Evolutionary conservation across 2,888 invertebrate species (phyloP), one percentile per base, ranked within the genome.

Genomic region (Thera obeliscata): DNA sequence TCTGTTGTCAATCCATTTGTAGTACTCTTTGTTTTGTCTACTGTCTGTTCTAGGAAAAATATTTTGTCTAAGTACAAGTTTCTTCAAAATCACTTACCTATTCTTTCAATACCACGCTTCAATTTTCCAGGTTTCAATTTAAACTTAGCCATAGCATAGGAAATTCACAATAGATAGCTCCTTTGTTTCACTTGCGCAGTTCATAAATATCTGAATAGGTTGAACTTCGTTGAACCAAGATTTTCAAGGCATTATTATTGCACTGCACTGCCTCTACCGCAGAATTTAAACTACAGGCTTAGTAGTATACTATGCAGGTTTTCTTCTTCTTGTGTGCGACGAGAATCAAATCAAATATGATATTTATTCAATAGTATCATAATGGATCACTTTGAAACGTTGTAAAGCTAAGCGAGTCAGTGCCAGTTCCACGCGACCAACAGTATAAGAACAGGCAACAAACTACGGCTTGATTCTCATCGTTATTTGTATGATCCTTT

Each of bases 111-210:
- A 67, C 61, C 64, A 66, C 54, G 64, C 49, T 54, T 52, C 22
- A 70, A 72, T 68, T 70, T 60, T 38, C 43, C 59, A 54, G 61
- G 69, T 72, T 70, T 73, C 74, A 74, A 74, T 74, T 73, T 76
- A 72, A 74, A 76, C 72, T 76, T 74, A 56, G 56, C 61, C 66
- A 65, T 64, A 62, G 65, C 54, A 65, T 57, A 58, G 61, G 64
- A 61, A 64, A 64, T 61, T 62, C 62, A 66, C 67, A 72, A 70
- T 66, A 61, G 61, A 68, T 69, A 70, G 63, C 56, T 62, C 46
- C 64, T 66, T 70, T 73, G 70, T 71, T 71, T 62, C 66, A 71
- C 60, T 57, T 48, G 61, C 61, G 12, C 38, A 12, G 55, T 58
- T 60, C 60, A 69, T 69, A 66, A 63, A 66, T 69, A 66, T 49